A percentile compares a stretch with the other conserved stretches of the same genome.
Evolutionary conservation across 2,888 invertebrate species (phyloP).

Genomic region (Isotomurus palustris): DNA sequence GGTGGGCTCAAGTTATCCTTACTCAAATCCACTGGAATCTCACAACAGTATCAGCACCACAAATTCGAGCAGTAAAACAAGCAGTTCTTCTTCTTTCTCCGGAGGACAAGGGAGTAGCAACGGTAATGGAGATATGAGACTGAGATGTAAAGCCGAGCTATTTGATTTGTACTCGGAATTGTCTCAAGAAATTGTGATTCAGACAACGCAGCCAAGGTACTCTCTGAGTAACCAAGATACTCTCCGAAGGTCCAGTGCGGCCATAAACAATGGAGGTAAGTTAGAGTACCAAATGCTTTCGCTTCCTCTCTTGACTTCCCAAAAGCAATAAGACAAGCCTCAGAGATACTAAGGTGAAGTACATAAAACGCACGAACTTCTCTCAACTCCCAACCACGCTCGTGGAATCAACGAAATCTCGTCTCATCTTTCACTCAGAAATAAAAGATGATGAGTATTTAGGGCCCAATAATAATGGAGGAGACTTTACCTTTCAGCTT

Average conservation of each 20-base stretch:
- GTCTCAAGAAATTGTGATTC: slow-evolving; percentile 7
- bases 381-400: too few relatives aligned
- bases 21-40: not conserved
- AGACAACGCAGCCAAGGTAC: slow-evolving; percentile 10
- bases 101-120: not conserved
- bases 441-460: too few relatives aligned
- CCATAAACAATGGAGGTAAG: slow-evolving; percentile 2
- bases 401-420: too few relatives aligned
- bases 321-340: too few relatives aligned
- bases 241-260: not conserved
- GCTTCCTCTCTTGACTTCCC: too few relatives aligned
- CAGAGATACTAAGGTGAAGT: too few relatives aligned
- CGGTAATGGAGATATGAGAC: slow-evolving; percentile 5
- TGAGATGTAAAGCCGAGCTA: slow-evolving; percentile 5
- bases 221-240: slow-evolving; percentile 11
- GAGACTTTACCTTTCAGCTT: too few relatives aligned
- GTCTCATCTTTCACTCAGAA: too few relatives aligned
- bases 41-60: not conserved
- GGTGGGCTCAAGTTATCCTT: not conserved
- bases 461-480: too few relatives aligned
- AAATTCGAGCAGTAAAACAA: not conserved
- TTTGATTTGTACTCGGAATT: slow-evolving; percentile 6
- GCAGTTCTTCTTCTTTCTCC: not conserved
- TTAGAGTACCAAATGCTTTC: too few relatives aligned
- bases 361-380: too few relatives aligned